phyloP scores from a whole-genome alignment of 2,113 vertebrate species.

The Girardinichthys multiradiatus region DNA sequence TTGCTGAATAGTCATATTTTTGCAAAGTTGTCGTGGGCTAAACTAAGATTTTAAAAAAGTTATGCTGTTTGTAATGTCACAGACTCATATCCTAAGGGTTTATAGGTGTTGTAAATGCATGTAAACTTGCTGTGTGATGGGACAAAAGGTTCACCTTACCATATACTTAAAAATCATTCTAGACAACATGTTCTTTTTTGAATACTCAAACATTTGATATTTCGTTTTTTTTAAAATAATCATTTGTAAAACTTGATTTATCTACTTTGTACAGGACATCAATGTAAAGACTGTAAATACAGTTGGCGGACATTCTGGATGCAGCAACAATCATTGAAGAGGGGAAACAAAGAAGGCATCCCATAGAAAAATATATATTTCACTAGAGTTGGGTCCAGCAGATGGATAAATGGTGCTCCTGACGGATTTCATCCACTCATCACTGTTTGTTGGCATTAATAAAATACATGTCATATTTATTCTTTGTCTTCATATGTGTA shows the following conservation, averaged over 20 bases:
- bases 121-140: constrained; percentile 78
- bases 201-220: constrained; percentile 76
- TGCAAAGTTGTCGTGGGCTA: constrained; percentile 74
- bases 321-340: constrained; percentile 80
- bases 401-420: constrained; percentile 68
- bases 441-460: constrained; percentile 82
- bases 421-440: constrained; percentile 76
- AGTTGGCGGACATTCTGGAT: constrained; percentile 72
- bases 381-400: constrained; percentile 49
- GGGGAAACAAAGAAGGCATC: constrained; percentile 24
- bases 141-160: constrained; percentile 57
- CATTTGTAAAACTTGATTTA: constrained; percentile 79
- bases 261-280: constrained; percentile 83
- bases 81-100: constrained; percentile 77
- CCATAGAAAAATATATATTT: constrained; percentile 61
- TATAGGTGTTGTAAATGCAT: constrained; percentile 83
- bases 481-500: constrained; percentile 15
- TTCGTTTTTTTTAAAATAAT: constrained; percentile 73
- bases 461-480: constrained; percentile 82
- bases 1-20: constrained; percentile 83
- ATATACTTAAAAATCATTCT: constrained; percentile 62
- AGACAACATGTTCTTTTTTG: constrained; percentile 67
- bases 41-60: constrained; percentile 56
- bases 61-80: constrained; percentile 76
- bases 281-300: constrained; percentile 85